Evolutionary conservation across 2,888 invertebrate genomes (phyloP).

Genomic region (Linyphia triangularis): DNA sequence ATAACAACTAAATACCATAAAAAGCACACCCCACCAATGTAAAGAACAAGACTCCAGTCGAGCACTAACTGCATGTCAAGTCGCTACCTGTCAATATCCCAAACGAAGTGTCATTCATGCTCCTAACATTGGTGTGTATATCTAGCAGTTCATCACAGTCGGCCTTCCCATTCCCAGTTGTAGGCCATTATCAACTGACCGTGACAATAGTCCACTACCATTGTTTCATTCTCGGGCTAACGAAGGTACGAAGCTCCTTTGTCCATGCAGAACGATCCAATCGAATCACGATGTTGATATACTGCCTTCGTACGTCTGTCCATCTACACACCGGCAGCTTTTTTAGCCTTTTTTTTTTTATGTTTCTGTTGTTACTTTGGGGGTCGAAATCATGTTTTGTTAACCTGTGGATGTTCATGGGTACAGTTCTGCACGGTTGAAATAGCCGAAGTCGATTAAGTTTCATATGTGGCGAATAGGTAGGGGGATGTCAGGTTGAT

Average conservation of each 20-base stretch:
- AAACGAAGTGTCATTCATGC: neutral
- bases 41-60: too few relatives aligned
- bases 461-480: neutral
- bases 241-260: slow-evolving; percentile 40
- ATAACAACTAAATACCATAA: too few relatives aligned
- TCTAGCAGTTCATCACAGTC: neutral
- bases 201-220: slow-evolving; percentile 49
- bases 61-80: too few relatives aligned
- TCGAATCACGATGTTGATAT: neutral
- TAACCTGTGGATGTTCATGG: neutral
- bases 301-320: neutral
- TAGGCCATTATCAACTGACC: slow-evolving; percentile 46
- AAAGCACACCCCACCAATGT: too few relatives aligned
- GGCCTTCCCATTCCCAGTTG: neutral
- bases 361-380: neutral
- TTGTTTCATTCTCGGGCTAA: slow-evolving; percentile 60
- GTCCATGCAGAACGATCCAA: slow-evolving; percentile 45
- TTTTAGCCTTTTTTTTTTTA: too few relatives aligned
- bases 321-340: too few relatives aligned
- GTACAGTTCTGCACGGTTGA: neutral
- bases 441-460: neutral
- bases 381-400: neutral
- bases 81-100: neutral
- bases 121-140: neutral
- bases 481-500: neutral